These are phyloP conservation scores for Leucophenga varia DNA, from an alignment of 1,140 invertebrate genomes.

Conservation along the genomic window DNA sequence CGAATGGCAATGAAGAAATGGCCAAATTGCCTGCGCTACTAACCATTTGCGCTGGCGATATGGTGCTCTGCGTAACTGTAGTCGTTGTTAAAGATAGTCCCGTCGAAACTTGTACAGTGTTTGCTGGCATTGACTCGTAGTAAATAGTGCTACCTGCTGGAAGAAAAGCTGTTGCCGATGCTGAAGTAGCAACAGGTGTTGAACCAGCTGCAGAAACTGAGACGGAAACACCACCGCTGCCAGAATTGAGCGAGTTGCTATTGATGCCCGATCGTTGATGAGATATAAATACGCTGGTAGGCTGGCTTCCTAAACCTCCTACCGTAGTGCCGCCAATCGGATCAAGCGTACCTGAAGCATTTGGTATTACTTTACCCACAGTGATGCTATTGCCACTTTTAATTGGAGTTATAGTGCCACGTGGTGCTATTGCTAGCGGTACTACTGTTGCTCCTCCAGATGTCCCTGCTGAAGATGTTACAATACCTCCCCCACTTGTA, in stretches of 20 bases:
- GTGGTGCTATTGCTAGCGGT: slow-evolving; percentile 41
- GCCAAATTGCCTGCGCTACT: slow-evolving; percentile 34
- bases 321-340: too few relatives aligned
- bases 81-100: slow-evolving; percentile 48
- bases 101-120: slow-evolving; percentile 32
- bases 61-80: slow-evolving; percentile 44
- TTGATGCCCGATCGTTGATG: slow-evolving; percentile 15
- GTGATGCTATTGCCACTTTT: slow-evolving; percentile 45
- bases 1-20: slow-evolving; percentile 45
- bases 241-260: neutral
- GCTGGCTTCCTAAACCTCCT: slow-evolving; percentile 4
- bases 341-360: slow-evolving; percentile 20
- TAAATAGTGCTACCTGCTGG: slow-evolving; percentile 43
- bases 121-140: slow-evolving; percentile 51
- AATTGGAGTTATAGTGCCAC: slow-evolving; percentile 45
- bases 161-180: slow-evolving; percentile 9
- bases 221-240: slow-evolving; percentile 19
- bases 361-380: slow-evolving; percentile 49
- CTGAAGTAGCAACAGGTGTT: slow-evolving; percentile 13
- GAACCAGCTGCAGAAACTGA: neutral
- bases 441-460: slow-evolving; percentile 44
- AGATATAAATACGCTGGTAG: slow-evolving; percentile 32
- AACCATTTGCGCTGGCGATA: slow-evolving; percentile 39
- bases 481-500: slow-evolving; percentile 14
- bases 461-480: slow-evolving; percentile 17